These are phyloP conservation scores for Lepidotrigona ventralis DNA, from an alignment of 1,140 invertebrate genomes.

Conservation along the genomic window DNA sequence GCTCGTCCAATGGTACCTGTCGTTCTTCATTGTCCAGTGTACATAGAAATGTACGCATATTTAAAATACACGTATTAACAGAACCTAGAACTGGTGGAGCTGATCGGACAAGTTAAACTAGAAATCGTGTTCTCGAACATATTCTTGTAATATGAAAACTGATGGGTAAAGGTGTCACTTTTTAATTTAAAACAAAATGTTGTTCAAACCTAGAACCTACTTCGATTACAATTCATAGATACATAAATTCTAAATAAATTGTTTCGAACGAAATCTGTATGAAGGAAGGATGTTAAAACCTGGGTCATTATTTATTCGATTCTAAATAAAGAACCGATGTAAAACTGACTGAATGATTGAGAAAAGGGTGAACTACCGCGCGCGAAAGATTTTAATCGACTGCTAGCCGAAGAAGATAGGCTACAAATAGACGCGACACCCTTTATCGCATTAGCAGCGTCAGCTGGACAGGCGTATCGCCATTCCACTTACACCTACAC, in stretches of 20 bases:
- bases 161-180: too few relatives aligned
- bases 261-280: too few relatives aligned
- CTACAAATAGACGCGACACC: conserved; percentile 31
- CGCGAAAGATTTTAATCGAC: neutral
- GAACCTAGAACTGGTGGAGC: neutral
- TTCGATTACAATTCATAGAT: too few relatives aligned
- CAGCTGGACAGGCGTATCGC: conserved; percentile 34
- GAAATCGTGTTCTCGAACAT: too few relatives aligned
- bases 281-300: too few relatives aligned
- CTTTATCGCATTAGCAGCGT: conserved; percentile 60
- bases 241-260: too few relatives aligned
- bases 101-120: neutral
- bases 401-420: conserved; percentile 30
- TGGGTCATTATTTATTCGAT: too few relatives aligned
- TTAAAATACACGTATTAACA: neutral
- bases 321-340: too few relatives aligned
- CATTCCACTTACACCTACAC: neutral
- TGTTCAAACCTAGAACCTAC: too few relatives aligned
- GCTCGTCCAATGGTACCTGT: conserved; percentile 43
- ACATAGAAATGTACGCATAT: conserved; percentile 13
- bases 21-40: conserved; percentile 25
- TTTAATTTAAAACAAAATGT: too few relatives aligned
- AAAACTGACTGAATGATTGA: neutral
- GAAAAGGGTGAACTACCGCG: neutral
- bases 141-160: too few relatives aligned